Evolutionary conservation across 2,113 vertebrate species (phyloP), one percentile per base, ranked within the genome.

Genomic region (Scomber scombrus): DNA sequence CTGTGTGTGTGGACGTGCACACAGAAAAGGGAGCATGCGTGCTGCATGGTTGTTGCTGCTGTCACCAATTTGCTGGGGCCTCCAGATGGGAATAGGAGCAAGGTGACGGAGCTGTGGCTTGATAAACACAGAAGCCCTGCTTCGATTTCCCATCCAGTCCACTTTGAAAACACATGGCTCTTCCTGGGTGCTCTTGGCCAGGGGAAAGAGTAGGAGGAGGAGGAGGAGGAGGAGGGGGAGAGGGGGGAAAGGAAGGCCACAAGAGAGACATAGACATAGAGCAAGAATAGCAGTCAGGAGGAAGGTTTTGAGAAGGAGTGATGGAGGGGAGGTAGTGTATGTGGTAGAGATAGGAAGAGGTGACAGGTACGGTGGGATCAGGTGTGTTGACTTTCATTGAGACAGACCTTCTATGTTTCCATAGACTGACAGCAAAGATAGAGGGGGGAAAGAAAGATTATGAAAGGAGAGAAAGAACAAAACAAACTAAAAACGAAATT

Each of bases 61-160:
- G 94, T 95, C 92, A 92, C 89, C 95, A 89, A 92, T 94, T 86
- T 90, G 87, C 80, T 71, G 68, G 80, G 75, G 89, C 87, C 88
- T 92, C 85, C 80, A 93, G 92, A 93, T 80, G 88, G 93, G 92
- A 92, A 91, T 88, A 85, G 90, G 91, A 93, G 92, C 88, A 87
- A 93, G 93, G 94, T 95, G 94, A 95, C 92, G 91, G 93, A 95
- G 93, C 92, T 93, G 84, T 85, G 92, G 89, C 94, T 95, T 96
- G 93, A 95, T 95, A 95, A 95, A 95, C 95, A 95, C 91, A 95
- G 95, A 95, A 95, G 93, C 91, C 84, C 93, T 93, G 91, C 57
- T 90, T 94, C 66, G 78, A 91, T 93, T 96, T 96, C 94, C 89
- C 63, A 92, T 96, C 89, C 91, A 95, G 84, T 94, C 93, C 94